Conservation (phyloP, 1,140 invertebrate genomes). For the Diorhabda elongata region DNA sequence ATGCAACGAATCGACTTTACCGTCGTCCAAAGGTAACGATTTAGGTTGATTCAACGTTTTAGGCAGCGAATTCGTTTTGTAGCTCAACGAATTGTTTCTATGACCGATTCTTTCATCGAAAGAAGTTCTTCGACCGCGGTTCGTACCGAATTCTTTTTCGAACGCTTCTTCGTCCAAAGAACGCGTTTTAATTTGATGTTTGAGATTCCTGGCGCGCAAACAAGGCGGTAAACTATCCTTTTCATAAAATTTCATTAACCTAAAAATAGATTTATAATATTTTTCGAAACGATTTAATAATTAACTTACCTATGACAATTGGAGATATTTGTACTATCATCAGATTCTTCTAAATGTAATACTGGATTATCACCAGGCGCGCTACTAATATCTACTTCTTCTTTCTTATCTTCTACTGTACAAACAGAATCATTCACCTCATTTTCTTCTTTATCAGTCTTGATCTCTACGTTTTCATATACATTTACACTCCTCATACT, state of each 20-base stretch:
- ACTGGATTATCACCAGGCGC: constrained; percentile 17
- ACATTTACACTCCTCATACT: constrained; percentile 22
- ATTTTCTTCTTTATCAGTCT: constrained; percentile 16
- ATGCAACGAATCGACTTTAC: constrained; percentile 33
- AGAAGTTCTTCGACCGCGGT: constrained; percentile 47
- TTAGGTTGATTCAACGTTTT: constrained; percentile 54
- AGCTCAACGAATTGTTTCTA: constrained; percentile 44
- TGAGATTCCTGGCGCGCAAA: constrained; percentile 53
- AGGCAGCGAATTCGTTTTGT: constrained; percentile 47
- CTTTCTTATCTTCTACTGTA: constrained; percentile 24
- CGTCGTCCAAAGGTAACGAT: constrained; percentile 51
- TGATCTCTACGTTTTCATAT: constrained; percentile 20
- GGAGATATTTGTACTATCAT: constrained; percentile 13
- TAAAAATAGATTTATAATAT: neutral
- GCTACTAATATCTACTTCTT: constrained; percentile 12
- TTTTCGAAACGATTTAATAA: constrained; percentile 1
- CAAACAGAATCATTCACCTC: constrained; percentile 9
- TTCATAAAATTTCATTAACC: constrained; percentile 31
- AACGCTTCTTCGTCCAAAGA: constrained; percentile 70
- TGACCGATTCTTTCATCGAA: constrained; percentile 51
- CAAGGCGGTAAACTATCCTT: constrained; percentile 52
- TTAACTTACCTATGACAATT: constrained; percentile 1
- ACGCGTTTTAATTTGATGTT: constrained; percentile 62
- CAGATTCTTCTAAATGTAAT: constrained; percentile 16
- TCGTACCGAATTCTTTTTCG: constrained; percentile 56